Base-by-base conservation (phyloP, 2,113 vertebrate species). In the Phalacrocorax pelagicus region DNA sequence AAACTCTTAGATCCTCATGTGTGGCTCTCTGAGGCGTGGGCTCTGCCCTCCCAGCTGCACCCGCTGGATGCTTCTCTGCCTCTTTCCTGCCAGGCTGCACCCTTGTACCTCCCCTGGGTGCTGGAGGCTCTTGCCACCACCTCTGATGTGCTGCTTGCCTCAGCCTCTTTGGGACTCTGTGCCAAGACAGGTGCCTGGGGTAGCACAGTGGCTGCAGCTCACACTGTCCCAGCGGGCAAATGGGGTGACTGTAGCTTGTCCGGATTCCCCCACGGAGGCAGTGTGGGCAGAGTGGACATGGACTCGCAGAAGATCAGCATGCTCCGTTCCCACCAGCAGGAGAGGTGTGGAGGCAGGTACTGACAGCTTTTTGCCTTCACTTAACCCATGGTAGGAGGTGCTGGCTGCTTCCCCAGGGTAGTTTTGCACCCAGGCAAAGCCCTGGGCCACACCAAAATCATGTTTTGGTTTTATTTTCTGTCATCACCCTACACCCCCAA, bases 281-380 rank as follows among this genome's bases (percentile, higher is more conserved):
- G 12, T 5, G 40, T 2, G 12, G 8, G 8, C 20, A 24, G 17
- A n/a, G 10, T 6, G 5, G 55, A 7, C 16, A 24, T 2, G 27
- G 63, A 51, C 2, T 1, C 15, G 40, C 47, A 47, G 67, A 49
- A 71, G 30, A 24, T 70, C 30, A 26, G 11, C 55, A 10, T 1
- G 2, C 55, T 71, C 34, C 27, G 86, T 40, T 85, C 51, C 58
- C 74, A 32, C 11, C 74, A 42, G 12, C 2, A 1, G 9, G 30
- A 38, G 71, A 26, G 22, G 11, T 23, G 34, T 32, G 67, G 67
- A 44, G 13, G 23, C 42, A 21, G 15, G 27, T 15, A 20, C 49
- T 7, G 1, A 13, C 34, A 51, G 29, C 21, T 74, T 40, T 73
- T 47, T 55, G 44, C 46, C 23, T 34, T 16, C 16, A 0, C 30